Evolutionary conservation across 2,888 invertebrate species (phyloP).

Genomic region (Pollenia griseotomentosa): DNA sequence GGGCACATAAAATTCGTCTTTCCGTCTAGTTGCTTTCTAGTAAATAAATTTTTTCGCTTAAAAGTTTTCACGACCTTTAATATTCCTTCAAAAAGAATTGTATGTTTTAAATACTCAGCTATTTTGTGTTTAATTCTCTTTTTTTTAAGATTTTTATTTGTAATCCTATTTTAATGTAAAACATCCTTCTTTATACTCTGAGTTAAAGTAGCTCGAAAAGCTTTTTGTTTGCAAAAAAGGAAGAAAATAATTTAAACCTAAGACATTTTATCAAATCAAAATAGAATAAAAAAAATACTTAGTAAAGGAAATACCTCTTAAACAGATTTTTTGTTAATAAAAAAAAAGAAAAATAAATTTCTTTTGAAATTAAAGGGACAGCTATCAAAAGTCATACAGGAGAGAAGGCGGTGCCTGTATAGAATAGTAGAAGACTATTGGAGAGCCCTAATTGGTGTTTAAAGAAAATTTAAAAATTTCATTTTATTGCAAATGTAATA

Average conservation of each 20-base stretch:
- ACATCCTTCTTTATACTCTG: background rate
- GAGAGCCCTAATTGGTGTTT: no score
- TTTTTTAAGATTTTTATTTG: background rate
- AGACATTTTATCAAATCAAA: background rate
- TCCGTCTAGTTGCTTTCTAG: background rate
- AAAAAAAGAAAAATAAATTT: background rate
- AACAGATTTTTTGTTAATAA: no score
- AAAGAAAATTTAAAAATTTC: no score
- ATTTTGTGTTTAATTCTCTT: background rate
- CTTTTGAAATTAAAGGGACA: background rate
- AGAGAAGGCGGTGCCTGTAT: no score
- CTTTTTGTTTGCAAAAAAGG: background rate
- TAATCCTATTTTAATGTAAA: conserved; percentile 3
- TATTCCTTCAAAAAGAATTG: background rate
- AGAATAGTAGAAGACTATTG: no score
- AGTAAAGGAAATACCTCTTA: no score
- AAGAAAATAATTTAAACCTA: conserved; percentile 23
- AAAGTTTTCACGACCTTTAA: background rate
- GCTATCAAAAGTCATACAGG: background rate
- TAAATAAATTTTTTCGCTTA: background rate
- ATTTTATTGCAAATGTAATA: no score
- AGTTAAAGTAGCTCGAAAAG: conserved; percentile 8
- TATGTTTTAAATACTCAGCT: conserved; percentile 21
- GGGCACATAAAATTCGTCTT: no score
- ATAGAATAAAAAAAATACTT: background rate